A percentile compares a stretch with the other conserved stretches of the same genome.
These are phyloP conservation scores for Bujurquina vittata DNA, from an alignment of 2,113 vertebrate species.

Conservation along the genomic window DNA sequence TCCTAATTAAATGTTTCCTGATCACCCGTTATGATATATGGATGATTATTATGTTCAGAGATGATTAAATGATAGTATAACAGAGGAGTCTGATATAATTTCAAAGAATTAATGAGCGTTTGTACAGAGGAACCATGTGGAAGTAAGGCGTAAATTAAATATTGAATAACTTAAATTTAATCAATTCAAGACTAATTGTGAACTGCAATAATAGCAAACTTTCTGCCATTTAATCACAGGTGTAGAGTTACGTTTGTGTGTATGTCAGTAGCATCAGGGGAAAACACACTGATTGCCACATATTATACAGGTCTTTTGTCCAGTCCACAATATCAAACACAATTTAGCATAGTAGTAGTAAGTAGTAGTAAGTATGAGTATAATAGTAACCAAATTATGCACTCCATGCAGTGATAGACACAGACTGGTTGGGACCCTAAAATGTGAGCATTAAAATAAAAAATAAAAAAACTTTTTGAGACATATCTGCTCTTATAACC, in stretches of 20 bases:
- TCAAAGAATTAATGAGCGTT: constrained; percentile 68
- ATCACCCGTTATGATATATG: constrained; percentile 68
- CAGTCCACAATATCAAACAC: neutral
- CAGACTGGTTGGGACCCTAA: neutral
- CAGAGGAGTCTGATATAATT: constrained; percentile 57
- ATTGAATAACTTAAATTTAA: constrained; percentile 64
- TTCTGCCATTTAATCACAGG: constrained; percentile 23
- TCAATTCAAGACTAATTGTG: constrained; percentile 57
- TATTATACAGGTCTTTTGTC: neutral
- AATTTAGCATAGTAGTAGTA: too few relatives aligned
- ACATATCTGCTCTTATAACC: constrained; percentile 49
- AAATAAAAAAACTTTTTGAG: neutral
- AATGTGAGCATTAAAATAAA: neutral
- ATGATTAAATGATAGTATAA: constrained; percentile 72
- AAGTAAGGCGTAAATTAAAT: constrained; percentile 65
- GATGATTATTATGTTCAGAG: constrained; percentile 67
- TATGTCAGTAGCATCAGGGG: neutral
- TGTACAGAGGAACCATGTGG: constrained; percentile 46
- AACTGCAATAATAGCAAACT: constrained; percentile 38
- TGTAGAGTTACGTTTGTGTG: neutral
- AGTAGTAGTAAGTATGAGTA: too few relatives aligned
- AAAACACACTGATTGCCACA: neutral
- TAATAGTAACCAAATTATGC: too few relatives aligned
- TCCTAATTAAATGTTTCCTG: constrained; percentile 78
- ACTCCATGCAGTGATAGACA: too few relatives aligned